phyloP scores from a whole-genome alignment of 2,797 vertebrate genomes.

The Acanthurus leucopareius region DNA sequence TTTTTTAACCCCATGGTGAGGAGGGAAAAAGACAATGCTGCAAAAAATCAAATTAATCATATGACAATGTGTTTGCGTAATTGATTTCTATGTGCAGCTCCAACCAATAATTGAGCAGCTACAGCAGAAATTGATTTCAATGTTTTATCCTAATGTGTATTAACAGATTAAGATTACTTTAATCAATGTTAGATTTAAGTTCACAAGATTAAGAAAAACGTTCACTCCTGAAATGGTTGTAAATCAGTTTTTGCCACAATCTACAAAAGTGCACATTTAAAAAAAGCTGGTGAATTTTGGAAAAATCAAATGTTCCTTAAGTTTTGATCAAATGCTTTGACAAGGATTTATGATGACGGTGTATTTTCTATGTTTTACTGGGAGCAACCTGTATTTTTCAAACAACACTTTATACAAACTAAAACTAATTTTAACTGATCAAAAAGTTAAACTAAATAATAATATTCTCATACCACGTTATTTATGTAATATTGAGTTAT shows the following conservation, averaged over 20 bases:
- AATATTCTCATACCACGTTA: not conserved
- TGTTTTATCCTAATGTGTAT: not conserved
- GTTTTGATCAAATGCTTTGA: not conserved
- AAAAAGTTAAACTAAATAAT: not conserved
- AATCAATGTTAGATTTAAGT: not conserved
- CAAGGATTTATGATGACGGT: not conserved
- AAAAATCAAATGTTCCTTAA: not conserved
- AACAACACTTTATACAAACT: not conserved
- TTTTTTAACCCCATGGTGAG: not conserved
- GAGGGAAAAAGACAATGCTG: slow-evolving; percentile 37
- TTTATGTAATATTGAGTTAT: not conserved
- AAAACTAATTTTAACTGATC: not conserved
- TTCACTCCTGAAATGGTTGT: not conserved
- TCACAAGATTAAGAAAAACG: not conserved
- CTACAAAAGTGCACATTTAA: not conserved
- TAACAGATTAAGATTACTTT: not conserved
- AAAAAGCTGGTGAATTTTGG: not conserved
- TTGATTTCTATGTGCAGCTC: not conserved
- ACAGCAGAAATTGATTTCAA: not conserved
- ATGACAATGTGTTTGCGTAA: not conserved
- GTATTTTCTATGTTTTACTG: too few species aligned
- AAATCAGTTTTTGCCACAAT: not conserved
- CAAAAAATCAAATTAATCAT: slow-evolving; percentile 20
- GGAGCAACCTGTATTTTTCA: not conserved
- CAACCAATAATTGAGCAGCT: not conserved